Base-by-base conservation (phyloP, 2,888 invertebrate genomes). In the Melanostoma scalare region DNA sequence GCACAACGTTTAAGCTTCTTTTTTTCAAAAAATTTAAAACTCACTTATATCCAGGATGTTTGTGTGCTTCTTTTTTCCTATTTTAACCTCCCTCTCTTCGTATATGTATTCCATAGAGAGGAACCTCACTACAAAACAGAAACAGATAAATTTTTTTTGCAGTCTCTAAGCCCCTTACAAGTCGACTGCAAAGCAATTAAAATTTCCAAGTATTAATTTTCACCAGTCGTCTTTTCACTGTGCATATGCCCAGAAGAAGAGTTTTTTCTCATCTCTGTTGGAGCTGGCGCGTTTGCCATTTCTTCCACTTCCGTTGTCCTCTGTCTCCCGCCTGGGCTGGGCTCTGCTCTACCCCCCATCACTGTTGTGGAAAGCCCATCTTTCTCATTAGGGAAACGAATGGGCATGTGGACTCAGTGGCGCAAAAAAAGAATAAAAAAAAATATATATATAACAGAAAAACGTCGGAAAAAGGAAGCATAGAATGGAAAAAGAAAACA, bases 171-270 rank as follows among this genome's bases (percentile, higher is more conserved):
- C 65, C 74, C 67, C 82, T 74, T 68, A 78, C 82, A 73, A 82
- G 73, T 69, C 79, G 74, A 84, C 79, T 79, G 84, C 79, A 79
- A 79, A 84, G 84, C 84, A 84, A 84, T 79, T 84, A 79, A 84
- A 84, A 84, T 75, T 79, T 84, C 71, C 79, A 84, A 84, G 84
- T 84, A 84, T 79, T 84, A 84, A 79, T 84, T 84, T 84, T 71
- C 71, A 79, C 60, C 79, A 78, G 74, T 74, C 84, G 84, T 50
- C 84, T 79, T 79, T 84, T 79, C 60, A 75, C 79, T 79, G 44
- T 79, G 69, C 58, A 68, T 73, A 63, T 71, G 77, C 42, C 61
- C 67, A 61, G 67, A 61, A 73, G 77, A 63, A 55, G 77, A 53
- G 82, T 48, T 61, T 56, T 61, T 50, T 44, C 44, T 10, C 44